Base-by-base conservation (phyloP, 1,140 invertebrate species). In the Scaptomyza graminum region DNA sequence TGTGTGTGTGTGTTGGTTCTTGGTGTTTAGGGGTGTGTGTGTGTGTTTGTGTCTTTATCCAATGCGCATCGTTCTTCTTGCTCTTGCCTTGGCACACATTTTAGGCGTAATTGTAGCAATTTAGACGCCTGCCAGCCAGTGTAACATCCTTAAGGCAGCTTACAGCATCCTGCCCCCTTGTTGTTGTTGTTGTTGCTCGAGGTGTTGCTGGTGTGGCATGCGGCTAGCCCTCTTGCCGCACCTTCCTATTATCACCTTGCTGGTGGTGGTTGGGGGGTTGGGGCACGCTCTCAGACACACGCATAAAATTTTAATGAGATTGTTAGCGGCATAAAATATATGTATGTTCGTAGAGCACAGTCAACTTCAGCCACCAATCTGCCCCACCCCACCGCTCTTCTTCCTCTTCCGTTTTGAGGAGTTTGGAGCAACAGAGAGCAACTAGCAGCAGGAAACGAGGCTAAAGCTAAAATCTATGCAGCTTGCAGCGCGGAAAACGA, bases 281-380 rank as follows among this genome's bases (percentile, higher is more conserved):
- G 28, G 28, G 28, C 31, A 2, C 31, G 63, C 52, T 56, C 60
- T 34, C 66, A 79, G 83, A 88, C 76, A 79, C 63, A 88, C 83
- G 83, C 83, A 88, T 88, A 88, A 83, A 88, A 88, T 88, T 88
- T 88, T 88, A 88, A 88, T 88, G 83, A 88, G 83, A 88, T 88
- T 88, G 83, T 88, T 88, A 88, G 76, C 83, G 83, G 76, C 79
- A 79, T 83, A 79, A 88, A 88, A 77, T 88, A 9, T 34, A 34
- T 31, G 6, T 7, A 31, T 34, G 7, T 34, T 8, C 31, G 74
- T 83, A 50, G 28, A 43, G 28, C 13, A 41, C 37, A 61, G 64
- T 3, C 37, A 41, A n/a, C 46, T 25, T 6, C 43, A 22, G n/a
- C 9, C 46, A 9, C 1, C 15, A 34, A n/a, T n/a, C 8, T 31